Evolutionary conservation across 2,888 invertebrate species (phyloP), one percentile per base, ranked within the genome.

Genomic region (Pollenia angustigena): DNA sequence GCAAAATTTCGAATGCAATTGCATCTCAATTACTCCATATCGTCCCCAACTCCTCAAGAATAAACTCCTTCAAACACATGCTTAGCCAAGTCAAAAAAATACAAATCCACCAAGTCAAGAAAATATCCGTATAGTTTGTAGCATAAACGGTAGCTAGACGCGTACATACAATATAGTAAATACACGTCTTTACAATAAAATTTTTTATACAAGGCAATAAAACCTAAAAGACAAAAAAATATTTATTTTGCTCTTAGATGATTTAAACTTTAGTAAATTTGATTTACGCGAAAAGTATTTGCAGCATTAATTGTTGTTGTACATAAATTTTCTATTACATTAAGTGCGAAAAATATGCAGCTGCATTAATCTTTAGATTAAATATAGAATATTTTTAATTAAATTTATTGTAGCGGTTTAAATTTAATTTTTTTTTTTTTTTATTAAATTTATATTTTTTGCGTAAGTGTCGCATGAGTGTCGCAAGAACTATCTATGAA

Each of bases 341-440:
- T 87, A 84, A 87, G 87, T 84, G 84, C 84, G 87, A 87, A 81
- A 87, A 81, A 84, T 74, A 81, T 87, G 87, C 87, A 84, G 84
- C 87, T 87, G 87, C 87, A 87, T 87, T 84, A 84, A 84, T 84
- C 84, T 78, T 87, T 42, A 78, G 64, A 84, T 84, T 81, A 84
- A 87, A 87, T 84, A 81, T 87, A 87, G 87, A 87, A 84, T 84
- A 76, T 71, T 83, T 80, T 79, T 83, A 82, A 82, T 81, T 76
- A 85, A 76, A 80, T 80, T 85, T 75, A 60, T 56, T 66, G 62
- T 58, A 50, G 56, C 50, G 69, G 23, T 76, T 84, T 84, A 42
- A 81, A 14, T 81, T 79, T 79, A 42, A n/a, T n/a, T 11, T 48
- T 58, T 40, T 69, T 42, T 46, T 52, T 46, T 46, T 58, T 64